phyloP scores from a whole-genome alignment of 2,797 vertebrate genomes.

The Schizopygopsis pylzovi region DNA sequence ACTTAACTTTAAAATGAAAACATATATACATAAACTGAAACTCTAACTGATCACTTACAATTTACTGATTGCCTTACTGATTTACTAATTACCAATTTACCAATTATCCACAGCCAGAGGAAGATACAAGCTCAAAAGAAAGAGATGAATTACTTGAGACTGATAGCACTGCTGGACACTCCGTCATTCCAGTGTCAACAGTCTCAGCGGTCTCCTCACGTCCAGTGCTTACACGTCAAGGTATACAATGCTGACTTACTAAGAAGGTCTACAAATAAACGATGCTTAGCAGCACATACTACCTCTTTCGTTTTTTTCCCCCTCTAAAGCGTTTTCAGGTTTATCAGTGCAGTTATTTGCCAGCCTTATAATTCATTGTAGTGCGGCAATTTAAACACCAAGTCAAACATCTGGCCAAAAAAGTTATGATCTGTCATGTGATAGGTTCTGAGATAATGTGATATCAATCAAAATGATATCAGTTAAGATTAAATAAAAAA shows the following conservation, averaged over 20 bases:
- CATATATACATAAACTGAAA: neutral
- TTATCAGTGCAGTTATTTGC: neutral
- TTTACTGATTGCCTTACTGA: conserved; percentile 64
- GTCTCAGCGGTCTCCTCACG: conserved; percentile 61
- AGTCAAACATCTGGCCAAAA: neutral
- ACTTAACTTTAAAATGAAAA: neutral
- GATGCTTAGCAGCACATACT: neutral
- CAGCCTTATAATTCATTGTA: neutral
- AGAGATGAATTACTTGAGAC: conserved; percentile 68
- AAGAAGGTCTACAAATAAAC: neutral
- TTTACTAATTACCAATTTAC: neutral
- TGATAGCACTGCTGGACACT: conserved; percentile 62
- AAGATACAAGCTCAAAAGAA: conserved; percentile 81
- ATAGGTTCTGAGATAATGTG: neutral
- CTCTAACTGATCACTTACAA: conserved; percentile 5
- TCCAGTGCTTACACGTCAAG: conserved; percentile 77
- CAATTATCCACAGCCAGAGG: conserved; percentile 70
- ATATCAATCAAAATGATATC: neutral
- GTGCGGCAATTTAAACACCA: neutral
- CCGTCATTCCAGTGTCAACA: conserved; percentile 66
- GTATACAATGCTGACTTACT: conserved; percentile 62
- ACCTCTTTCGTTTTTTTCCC: neutral
- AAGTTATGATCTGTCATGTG: neutral
- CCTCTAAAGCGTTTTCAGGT: neutral
- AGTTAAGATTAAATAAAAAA: neutral